phyloP scores from a whole-genome alignment of 2,888 invertebrate species.

The Ypsolopha scabrella region DNA sequence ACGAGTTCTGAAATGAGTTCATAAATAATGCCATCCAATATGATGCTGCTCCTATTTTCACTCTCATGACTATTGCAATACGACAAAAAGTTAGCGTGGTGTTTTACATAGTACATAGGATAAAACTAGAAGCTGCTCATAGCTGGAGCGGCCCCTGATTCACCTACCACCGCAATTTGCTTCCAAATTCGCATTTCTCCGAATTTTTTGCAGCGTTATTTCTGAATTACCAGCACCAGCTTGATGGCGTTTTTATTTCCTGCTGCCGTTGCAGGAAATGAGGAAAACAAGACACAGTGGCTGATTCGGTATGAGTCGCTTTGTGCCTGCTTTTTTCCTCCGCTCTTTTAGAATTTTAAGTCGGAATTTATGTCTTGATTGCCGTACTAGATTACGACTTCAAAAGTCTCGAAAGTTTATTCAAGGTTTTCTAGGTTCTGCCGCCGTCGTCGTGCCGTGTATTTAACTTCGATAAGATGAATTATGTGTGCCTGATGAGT shows the following conservation, averaged over 20 bases:
- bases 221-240: slow-evolving; percentile 57
- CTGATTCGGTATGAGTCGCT: slow-evolving; percentile 30
- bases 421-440: too few relatives aligned
- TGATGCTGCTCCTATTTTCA: too few relatives aligned
- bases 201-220: slow-evolving; percentile 58
- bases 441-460: too few relatives aligned
- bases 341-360: not conserved
- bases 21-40: too few relatives aligned
- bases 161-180: slow-evolving; percentile 41
- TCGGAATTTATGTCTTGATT: slow-evolving; percentile 2
- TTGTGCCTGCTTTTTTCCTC: slow-evolving; percentile 20
- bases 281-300: slow-evolving; percentile 48
- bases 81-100: too few relatives aligned
- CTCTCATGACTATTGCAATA: too few relatives aligned
- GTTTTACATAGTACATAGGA: too few relatives aligned
- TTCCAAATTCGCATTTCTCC: slow-evolving; percentile 43
- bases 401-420: too few relatives aligned
- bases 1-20: too few relatives aligned
- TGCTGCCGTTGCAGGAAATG: slow-evolving; percentile 48
- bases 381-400: not conserved
- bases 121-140: slow-evolving; percentile 1
- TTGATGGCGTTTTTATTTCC: slow-evolving; percentile 65
- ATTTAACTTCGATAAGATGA: too few relatives aligned
- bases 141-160: slow-evolving; percentile 26
- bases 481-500: too few relatives aligned